A percentile compares a stretch with the other conserved stretches of the same genome.
These are phyloP conservation scores for Eudemis profundana DNA, from an alignment of 2,888 invertebrate genomes.

Conservation along the genomic window DNA sequence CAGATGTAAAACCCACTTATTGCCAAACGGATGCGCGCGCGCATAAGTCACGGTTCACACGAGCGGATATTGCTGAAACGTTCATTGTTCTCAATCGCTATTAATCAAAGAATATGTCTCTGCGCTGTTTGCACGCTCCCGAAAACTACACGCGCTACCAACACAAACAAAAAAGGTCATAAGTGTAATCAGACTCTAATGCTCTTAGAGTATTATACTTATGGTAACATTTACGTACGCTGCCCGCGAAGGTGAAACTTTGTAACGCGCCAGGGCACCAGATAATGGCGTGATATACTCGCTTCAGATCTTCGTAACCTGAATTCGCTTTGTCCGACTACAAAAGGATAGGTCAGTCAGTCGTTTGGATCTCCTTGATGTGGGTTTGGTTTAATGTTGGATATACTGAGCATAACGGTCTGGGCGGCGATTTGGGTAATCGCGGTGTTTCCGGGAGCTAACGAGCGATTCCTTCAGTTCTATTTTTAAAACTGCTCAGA, in stretches of 20 bases:
- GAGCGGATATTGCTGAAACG: slow-evolving; percentile 63
- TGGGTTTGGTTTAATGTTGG: slow-evolving; percentile 32
- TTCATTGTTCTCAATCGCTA: slow-evolving; percentile 65
- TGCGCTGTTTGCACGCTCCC: slow-evolving; percentile 51
- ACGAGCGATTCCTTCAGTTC: neutral
- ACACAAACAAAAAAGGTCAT: slow-evolving; percentile 49
- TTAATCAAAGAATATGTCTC: slow-evolving; percentile 60
- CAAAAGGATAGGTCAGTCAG: slow-evolving; percentile 31
- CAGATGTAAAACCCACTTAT: slow-evolving; percentile 50
- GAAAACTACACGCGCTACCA: slow-evolving; percentile 48
- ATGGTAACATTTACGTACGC: slow-evolving; percentile 24
- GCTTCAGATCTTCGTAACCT: slow-evolving; percentile 39
- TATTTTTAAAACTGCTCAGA: no score
- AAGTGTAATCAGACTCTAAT: neutral
- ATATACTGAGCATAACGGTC: slow-evolving; percentile 5
- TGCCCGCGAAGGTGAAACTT: slow-evolving; percentile 36
- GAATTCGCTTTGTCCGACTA: slow-evolving; percentile 29
- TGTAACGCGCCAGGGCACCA: slow-evolving; percentile 20
- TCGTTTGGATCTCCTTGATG: slow-evolving; percentile 38
- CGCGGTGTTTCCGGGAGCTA: slow-evolving; percentile 1
- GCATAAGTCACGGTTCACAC: slow-evolving; percentile 57
- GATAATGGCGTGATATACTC: slow-evolving; percentile 35
- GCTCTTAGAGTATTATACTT: neutral
- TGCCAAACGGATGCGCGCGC: slow-evolving; percentile 45
- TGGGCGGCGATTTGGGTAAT: slow-evolving; percentile 7